Base-by-base conservation (phyloP, 2,888 invertebrate species). In the Opisthograptis luteolata region DNA sequence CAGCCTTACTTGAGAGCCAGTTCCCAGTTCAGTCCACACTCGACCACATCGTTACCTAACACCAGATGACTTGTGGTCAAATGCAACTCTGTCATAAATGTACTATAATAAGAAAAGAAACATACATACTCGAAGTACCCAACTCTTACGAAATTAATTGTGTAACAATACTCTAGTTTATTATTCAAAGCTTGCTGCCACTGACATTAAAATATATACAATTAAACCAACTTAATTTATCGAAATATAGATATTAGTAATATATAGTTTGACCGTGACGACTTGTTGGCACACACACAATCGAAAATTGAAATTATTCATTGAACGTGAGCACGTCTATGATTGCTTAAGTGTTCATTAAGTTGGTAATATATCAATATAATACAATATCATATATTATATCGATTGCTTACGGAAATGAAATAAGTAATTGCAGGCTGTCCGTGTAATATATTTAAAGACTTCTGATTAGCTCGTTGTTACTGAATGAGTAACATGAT, bases 251-350 rank as follows among this genome's bases (percentile, higher is more conserved):
- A 42, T 54, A 54, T 54, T 47, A 32, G 47, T 55, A 54, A 48
- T 45, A 37, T 54, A 44, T 12, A 46, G 39, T 52, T 57, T 51
- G 60, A 60, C 60, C 58, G 51, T 60, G 55, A 60, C 57, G 44
- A 57, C 32, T 36, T 34, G 46, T 56, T 44, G 54, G 56, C 41
- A 48, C 50, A 55, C 50, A 55, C 39, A 48, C 45, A 43, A 52
- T 45, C 12, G 37, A 48, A 36, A 56, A 43, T 30, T 40, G 32
- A 45, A 51, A 51, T 45, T 40, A 45, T 40, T 14, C 34, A 39
- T 27, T 28, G 31, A 43, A 13, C 39, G 34, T 40, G 39, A 43
- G 37, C 49, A 31, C 13, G 25, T 22, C 17, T 28, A 47, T 34
- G 49, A 44, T 57, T 52, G 37, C 19, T 34, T 44, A 48, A 47